Evolutionary conservation across 2,888 invertebrate species (phyloP).

Genomic region (Drosophila kanekoi): DNA sequence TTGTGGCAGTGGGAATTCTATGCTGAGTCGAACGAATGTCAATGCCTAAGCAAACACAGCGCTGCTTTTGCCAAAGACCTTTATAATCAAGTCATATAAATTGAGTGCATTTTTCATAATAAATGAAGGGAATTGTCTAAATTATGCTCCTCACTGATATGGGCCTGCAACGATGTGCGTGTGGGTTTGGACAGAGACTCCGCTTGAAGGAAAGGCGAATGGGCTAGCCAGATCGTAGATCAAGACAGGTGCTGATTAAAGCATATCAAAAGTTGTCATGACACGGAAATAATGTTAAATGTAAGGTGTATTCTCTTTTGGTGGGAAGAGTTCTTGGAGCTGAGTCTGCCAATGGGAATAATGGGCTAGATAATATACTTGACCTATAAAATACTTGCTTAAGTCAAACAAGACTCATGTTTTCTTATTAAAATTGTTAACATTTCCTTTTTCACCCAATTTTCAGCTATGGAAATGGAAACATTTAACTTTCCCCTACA

Average conservation of each 20-base stretch:
- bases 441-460: too few species aligned
- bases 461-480: too few species aligned
- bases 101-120: conserved; percentile 78
- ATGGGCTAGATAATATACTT: too few species aligned
- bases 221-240: neutral
- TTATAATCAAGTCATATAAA: conserved; percentile 80
- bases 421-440: too few species aligned
- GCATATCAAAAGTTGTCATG: neutral
- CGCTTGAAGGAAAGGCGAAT: neutral
- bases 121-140: conserved; percentile 78
- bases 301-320: neutral
- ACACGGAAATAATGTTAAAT: neutral
- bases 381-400: too few species aligned
- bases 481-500: too few species aligned
- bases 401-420: too few species aligned
- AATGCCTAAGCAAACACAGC: conserved; percentile 72
- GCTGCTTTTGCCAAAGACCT: conserved; percentile 43
- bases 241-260: neutral
- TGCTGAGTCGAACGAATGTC: conserved; percentile 55
- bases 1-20: conserved; percentile 34
- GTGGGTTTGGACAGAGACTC: conserved; percentile 33
- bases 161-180: conserved; percentile 14
- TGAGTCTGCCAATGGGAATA: too few species aligned
- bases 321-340: neutral
- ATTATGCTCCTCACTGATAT: conserved; percentile 56